Conservation (phyloP, 2,888 invertebrate species). For the Tetragnatha montana region DNA sequence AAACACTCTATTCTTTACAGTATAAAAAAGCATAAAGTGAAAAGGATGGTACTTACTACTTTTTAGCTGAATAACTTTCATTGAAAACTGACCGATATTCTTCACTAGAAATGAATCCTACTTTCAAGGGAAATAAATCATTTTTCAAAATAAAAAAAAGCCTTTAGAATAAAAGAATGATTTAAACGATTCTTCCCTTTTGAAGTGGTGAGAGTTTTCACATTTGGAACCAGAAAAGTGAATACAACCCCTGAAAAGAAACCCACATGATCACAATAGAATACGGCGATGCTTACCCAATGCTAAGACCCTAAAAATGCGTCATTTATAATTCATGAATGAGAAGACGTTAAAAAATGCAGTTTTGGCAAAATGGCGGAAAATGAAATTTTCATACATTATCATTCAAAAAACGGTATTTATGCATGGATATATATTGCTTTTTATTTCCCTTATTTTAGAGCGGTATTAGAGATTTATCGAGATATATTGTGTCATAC, state of each 20-base stretch:
- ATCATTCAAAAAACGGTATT: constrained; percentile 16
- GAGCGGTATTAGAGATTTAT: constrained; percentile 2
- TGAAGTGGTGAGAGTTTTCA: background rate
- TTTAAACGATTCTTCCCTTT: background rate
- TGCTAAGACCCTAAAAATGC: constrained; percentile 13
- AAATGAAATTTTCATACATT: constrained; percentile 25
- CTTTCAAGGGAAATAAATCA: background rate
- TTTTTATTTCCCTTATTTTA: constrained; percentile 1
- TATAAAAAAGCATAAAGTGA: no score
- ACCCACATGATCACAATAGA: constrained; percentile 5
- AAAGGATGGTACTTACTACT: no score
- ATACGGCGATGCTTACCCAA: background rate
- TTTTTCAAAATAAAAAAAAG: background rate
- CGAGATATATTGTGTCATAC: constrained; percentile 13
- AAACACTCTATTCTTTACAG: background rate
- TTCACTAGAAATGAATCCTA: background rate
- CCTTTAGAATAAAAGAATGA: background rate
- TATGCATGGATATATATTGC: constrained; percentile 4
- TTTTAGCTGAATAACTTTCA: background rate
- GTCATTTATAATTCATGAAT: constrained; percentile 47
- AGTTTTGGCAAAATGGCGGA: background rate
- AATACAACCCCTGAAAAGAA: constrained; percentile 2
- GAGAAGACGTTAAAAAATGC: constrained; percentile 16
- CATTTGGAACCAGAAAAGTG: background rate
- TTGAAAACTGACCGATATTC: background rate